These are phyloP conservation scores for Heliconius ethilla DNA, from an alignment of 2,888 invertebrate species.

Conservation along the genomic window DNA sequence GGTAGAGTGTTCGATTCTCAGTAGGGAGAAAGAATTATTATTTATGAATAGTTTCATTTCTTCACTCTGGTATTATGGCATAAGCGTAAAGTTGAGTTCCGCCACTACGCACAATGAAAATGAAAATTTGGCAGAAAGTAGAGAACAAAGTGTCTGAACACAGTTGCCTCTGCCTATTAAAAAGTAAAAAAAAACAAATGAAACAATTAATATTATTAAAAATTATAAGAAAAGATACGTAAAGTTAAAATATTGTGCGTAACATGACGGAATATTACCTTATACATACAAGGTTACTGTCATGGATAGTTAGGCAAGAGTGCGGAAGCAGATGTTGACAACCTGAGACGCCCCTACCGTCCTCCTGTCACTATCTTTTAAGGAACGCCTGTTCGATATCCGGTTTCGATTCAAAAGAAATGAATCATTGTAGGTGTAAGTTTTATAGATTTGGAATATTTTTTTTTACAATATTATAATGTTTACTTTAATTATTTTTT, in stretches of 20 bases:
- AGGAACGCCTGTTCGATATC: conserved; percentile 57
- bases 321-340: conserved; percentile 72
- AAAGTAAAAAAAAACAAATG: not conserved
- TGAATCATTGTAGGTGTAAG: conserved; percentile 3
- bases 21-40: too few relatives aligned
- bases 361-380: conserved; percentile 54
- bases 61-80: too few relatives aligned
- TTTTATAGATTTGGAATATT: not conserved
- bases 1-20: too few relatives aligned
- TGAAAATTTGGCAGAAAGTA: too few relatives aligned
- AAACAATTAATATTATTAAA: not conserved
- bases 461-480: not conserved
- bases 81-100: too few relatives aligned
- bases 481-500: not conserved
- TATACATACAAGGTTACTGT: conserved; percentile 51
- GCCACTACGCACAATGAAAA: too few relatives aligned
- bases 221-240: not conserved
- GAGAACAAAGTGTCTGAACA: too few relatives aligned
- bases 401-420: conserved; percentile 43
- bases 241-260: not conserved
- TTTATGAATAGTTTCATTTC: too few relatives aligned
- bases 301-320: conserved; percentile 66
- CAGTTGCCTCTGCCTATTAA: too few relatives aligned
- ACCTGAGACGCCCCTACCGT: conserved; percentile 49
- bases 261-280: not conserved